Conservation (phyloP, 2,888 invertebrate genomes). For the Phaonia tiefii region DNA sequence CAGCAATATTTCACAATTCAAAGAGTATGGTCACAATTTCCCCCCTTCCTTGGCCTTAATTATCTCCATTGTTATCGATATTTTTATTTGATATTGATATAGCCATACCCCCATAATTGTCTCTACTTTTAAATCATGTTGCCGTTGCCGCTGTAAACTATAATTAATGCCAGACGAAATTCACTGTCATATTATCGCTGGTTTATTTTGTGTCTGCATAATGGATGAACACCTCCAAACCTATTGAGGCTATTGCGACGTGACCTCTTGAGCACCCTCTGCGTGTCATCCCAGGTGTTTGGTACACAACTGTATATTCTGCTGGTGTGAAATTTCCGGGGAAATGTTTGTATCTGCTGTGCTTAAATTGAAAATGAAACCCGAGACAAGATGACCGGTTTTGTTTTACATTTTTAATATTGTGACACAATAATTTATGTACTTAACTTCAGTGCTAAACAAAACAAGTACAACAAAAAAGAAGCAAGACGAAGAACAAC, state of each 20-base stretch:
- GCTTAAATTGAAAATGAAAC: conserved; percentile 6
- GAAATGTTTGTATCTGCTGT: neutral
- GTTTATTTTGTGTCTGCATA: neutral
- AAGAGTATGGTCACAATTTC: too few relatives aligned
- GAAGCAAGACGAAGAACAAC: too few relatives aligned
- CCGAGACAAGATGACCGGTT: conserved; percentile 12
- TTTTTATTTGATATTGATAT: too few relatives aligned
- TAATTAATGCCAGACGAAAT: neutral
- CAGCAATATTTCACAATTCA: too few relatives aligned
- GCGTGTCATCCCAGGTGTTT: neutral
- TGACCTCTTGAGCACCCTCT: conserved; percentile 1
- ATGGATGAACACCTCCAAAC: neutral
- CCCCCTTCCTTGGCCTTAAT: too few relatives aligned
- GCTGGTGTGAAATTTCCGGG: neutral
- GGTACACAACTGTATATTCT: too few relatives aligned
- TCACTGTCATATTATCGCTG: neutral
- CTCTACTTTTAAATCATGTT: too few relatives aligned
- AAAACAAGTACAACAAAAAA: conserved; percentile 3
- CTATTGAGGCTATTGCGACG: neutral
- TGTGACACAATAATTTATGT: conserved; percentile 36
- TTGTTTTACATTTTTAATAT: conserved; percentile 23
- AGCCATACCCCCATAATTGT: too few relatives aligned
- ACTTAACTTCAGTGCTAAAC: conserved; percentile 14
- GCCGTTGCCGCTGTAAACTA: neutral
- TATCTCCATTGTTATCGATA: too few relatives aligned